A percentile compares a stretch with the other conserved stretches of the same genome.
Conservation (phyloP, 2,888 invertebrate genomes). For the Penaeus monodon region DNA sequence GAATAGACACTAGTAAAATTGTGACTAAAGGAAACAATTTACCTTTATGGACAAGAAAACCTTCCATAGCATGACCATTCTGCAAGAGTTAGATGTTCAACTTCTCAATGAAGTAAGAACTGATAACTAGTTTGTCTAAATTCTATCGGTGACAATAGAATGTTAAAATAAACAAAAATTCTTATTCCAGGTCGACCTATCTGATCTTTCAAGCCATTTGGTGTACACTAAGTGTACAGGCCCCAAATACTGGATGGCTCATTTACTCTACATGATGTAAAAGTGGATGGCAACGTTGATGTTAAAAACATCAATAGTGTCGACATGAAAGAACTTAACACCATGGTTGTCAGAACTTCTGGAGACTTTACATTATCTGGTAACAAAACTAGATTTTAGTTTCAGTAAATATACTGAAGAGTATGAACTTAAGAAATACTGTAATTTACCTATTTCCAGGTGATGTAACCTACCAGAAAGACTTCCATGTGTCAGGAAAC, state of each 20-base stretch:
- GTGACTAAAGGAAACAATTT: neutral
- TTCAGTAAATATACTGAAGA: too few species aligned
- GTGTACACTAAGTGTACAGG: neutral
- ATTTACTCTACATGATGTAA: neutral
- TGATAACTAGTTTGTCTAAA: too few species aligned
- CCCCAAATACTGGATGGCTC: neutral
- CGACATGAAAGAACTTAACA: neutral
- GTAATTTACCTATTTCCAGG: neutral
- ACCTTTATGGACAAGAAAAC: conserved; percentile 26
- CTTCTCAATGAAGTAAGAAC: conserved; percentile 18
- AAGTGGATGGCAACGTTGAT: conserved; percentile 1
- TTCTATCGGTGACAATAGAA: too few species aligned
- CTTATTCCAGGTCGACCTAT: neutral
- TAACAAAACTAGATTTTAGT: neutral
- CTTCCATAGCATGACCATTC: neutral
- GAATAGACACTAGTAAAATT: conserved; percentile 9
- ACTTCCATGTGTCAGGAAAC: neutral
- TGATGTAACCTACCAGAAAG: conserved; percentile 2
- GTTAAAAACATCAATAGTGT: neutral
- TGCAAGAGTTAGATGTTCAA: neutral
- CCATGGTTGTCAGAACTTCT: neutral
- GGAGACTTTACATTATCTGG: conserved; percentile 7
- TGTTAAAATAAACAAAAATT: neutral
- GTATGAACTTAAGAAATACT: too few species aligned
- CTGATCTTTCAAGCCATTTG: neutral